Conservation (phyloP, 1,140 invertebrate genomes). For the Sycophila sp. region DNA sequence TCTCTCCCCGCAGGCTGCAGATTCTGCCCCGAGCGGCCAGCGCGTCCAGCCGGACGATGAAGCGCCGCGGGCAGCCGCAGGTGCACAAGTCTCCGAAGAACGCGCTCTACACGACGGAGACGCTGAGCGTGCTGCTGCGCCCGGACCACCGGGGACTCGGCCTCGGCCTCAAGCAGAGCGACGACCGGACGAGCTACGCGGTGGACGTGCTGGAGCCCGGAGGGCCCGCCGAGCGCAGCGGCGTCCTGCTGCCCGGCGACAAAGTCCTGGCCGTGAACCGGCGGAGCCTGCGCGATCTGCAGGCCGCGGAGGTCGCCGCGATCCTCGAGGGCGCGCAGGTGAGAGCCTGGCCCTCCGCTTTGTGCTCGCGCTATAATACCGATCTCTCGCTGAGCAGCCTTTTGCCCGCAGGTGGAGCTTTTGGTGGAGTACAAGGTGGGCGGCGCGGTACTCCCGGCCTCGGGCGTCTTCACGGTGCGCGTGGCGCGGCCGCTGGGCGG, state of each 20-base stretch:
- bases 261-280: slow-evolving; percentile 74
- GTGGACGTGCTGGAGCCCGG: slow-evolving; percentile 61
- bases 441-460: slow-evolving; percentile 90
- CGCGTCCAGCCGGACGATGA: slow-evolving; percentile 54
- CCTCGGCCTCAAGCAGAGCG: slow-evolving; percentile 52
- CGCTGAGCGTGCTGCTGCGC: slow-evolving; percentile 56
- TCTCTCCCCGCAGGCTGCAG: slow-evolving; percentile 55
- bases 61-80: slow-evolving; percentile 59
- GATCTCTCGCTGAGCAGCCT: no score
- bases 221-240: slow-evolving; percentile 72
- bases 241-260: slow-evolving; percentile 75
- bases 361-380: no score
- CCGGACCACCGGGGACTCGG: slow-evolving; percentile 62
- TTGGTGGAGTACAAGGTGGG: slow-evolving; percentile 92
- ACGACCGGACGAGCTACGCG: slow-evolving; percentile 57
- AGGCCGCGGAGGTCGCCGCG: slow-evolving; percentile 55
- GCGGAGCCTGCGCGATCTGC: slow-evolving; percentile 60
- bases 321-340: slow-evolving; percentile 60
- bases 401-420: slow-evolving; percentile 68
- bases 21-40: slow-evolving; percentile 59
- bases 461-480: slow-evolving; percentile 90
- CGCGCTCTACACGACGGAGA: slow-evolving; percentile 57
- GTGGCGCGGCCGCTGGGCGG: slow-evolving; percentile 77
- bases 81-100: slow-evolving; percentile 53
- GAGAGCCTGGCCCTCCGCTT: background rate